phyloP scores from a whole-genome alignment of 2,113 vertebrate genomes.

The Myiozetetes cayanensis region DNA sequence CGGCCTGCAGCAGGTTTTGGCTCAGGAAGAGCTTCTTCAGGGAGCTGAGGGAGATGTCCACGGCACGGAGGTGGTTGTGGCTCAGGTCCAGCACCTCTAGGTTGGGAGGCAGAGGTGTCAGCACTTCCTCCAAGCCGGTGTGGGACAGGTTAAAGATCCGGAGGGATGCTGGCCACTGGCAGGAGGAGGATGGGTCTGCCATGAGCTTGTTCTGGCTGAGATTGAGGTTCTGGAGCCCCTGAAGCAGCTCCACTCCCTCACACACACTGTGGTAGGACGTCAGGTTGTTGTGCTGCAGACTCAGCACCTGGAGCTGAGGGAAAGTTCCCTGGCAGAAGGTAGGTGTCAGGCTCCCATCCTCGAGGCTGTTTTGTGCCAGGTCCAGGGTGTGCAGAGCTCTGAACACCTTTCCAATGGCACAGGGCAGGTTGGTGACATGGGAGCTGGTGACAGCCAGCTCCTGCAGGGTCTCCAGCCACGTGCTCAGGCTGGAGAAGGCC shows the following conservation, averaged over 20 bases:
- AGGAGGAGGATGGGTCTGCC: background rate
- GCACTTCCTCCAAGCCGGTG: conserved; percentile 44
- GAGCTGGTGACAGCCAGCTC: conserved; percentile 52
- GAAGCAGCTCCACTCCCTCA: background rate
- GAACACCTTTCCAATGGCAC: conserved; percentile 32
- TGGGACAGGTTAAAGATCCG: conserved; percentile 57
- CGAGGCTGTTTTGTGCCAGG: conserved; percentile 66
- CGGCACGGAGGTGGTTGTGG: conserved; percentile 28
- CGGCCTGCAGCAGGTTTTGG: conserved; percentile 56
- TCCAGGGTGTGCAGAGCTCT: conserved; percentile 44
- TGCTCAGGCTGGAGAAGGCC: conserved; percentile 28
- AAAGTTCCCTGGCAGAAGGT: conserved; percentile 69
- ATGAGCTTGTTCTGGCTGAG: conserved; percentile 72
- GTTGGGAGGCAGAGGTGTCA: conserved; percentile 36
- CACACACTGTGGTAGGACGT: conserved; percentile 50
- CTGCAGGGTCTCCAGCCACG: conserved; percentile 60
- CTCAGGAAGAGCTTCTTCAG: conserved; percentile 57
- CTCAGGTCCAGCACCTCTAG: conserved; percentile 71
- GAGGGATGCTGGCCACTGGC: conserved; percentile 64
- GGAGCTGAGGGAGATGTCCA: conserved; percentile 26
- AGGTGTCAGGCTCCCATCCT: background rate
- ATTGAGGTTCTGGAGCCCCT: conserved; percentile 9
- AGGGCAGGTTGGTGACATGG: conserved; percentile 38
- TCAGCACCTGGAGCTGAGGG: conserved; percentile 54
- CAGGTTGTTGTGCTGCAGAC: conserved; percentile 43